Conservation (phyloP, 2,113 vertebrate species). For the Perca fluviatilis region DNA sequence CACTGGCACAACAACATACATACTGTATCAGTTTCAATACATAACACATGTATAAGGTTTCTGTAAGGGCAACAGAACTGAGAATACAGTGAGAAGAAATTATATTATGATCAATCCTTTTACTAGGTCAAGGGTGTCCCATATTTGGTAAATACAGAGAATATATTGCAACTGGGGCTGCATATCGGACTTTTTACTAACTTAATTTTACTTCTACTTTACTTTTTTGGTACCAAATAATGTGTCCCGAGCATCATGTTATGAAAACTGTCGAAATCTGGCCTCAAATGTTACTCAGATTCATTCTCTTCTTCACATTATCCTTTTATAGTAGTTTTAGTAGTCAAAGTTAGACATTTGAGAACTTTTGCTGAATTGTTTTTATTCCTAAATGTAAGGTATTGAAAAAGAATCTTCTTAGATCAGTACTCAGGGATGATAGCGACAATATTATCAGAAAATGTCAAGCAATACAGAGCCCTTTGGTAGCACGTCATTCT, state of each 20-base stretch:
- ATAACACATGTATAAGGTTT: conserved; percentile 9
- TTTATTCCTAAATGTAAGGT: neutral
- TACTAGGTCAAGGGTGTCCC: neutral
- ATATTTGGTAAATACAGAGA: neutral
- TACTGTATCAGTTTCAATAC: conserved; percentile 30
- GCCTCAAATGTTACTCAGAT: neutral
- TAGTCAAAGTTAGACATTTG: neutral
- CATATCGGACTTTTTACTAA: neutral
- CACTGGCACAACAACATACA: conserved; percentile 27
- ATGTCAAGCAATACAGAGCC: neutral
- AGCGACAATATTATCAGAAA: neutral
- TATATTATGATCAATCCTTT: neutral
- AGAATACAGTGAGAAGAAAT: neutral
- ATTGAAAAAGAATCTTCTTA: neutral
- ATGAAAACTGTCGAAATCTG: neutral
- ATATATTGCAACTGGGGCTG: neutral
- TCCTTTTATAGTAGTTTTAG: neutral
- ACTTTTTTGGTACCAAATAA: neutral
- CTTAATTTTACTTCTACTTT: neutral
- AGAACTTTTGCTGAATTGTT: neutral
- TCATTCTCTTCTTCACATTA: neutral
- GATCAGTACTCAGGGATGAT: neutral
- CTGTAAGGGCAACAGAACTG: conserved; percentile 4
- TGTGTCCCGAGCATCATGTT: too few species aligned
- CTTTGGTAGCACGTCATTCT: neutral